phyloP scores from a whole-genome alignment of 2,797 vertebrate species.

The Strix occidentalis region DNA sequence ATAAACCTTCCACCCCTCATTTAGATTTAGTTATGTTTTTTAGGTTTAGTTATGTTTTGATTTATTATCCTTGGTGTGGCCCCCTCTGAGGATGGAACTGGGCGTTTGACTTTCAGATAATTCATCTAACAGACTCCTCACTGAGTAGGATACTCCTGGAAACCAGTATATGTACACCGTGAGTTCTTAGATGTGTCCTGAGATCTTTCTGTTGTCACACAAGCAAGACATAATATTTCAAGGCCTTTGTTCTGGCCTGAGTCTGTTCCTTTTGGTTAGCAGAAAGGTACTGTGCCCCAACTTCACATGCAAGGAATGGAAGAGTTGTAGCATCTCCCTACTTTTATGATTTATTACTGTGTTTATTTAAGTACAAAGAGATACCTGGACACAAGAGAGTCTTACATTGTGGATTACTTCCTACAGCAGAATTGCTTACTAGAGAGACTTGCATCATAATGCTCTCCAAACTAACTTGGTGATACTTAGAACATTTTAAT shows the following conservation, averaged over 20 bases:
- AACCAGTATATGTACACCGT: background rate
- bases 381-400: background rate
- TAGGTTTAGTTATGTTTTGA: background rate
- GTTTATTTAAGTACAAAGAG: background rate
- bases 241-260: background rate
- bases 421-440: background rate
- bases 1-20: background rate
- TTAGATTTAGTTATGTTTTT: background rate
- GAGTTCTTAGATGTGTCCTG: background rate
- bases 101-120: background rate
- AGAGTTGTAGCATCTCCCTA: background rate
- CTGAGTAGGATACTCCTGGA: background rate
- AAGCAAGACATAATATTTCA: rapidly evolving
- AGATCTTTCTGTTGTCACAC: background rate
- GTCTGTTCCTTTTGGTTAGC: background rate
- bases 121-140: background rate
- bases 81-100: background rate
- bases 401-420: background rate
- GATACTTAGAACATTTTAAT: rapidly evolving
- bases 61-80: background rate
- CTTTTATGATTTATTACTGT: background rate
- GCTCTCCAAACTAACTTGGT: background rate
- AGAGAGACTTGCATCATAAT: background rate
- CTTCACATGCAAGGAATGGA: rapidly evolving
- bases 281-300: rapidly evolving